Evolutionary conservation across 2,113 vertebrate genomes (phyloP).

Genomic region (Crotophaga sulcirostris): DNA sequence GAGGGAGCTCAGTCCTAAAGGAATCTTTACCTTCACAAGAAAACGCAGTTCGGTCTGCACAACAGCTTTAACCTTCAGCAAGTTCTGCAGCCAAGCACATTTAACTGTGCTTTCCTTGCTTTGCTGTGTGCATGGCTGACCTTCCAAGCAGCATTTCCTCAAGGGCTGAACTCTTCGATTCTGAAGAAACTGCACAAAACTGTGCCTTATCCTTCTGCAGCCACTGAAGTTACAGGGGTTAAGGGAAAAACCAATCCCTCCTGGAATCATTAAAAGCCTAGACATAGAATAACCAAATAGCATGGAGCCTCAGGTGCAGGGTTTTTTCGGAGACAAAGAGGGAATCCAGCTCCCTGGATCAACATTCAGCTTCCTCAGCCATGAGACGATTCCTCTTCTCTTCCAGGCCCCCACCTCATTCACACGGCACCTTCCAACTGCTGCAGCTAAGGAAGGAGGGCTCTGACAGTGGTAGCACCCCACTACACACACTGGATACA

Average conservation of each 20-base stretch:
- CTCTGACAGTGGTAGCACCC: background rate
- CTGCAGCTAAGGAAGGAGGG: background rate
- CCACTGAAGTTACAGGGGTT: background rate
- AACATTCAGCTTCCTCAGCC: background rate
- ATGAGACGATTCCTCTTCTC: background rate
- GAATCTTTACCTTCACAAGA: conserved; percentile 22
- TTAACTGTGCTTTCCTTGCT: background rate
- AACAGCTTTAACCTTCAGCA: background rate
- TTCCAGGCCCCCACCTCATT: background rate
- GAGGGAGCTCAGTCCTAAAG: background rate
- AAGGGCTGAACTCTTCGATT: background rate
- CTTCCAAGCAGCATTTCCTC: background rate
- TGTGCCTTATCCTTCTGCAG: background rate
- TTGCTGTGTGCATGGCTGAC: background rate
- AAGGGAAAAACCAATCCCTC: background rate
- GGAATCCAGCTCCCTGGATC: background rate
- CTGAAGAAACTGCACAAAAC: background rate
- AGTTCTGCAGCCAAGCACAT: background rate
- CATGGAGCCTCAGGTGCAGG: background rate
- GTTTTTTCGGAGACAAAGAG: background rate
- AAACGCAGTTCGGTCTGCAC: background rate
- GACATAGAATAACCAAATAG: background rate
- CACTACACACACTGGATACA: background rate
- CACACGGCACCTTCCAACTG: background rate
- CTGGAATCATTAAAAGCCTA: background rate